Base-by-base conservation (phyloP, 2,113 vertebrate species). In the Castor canadensis region DNA sequence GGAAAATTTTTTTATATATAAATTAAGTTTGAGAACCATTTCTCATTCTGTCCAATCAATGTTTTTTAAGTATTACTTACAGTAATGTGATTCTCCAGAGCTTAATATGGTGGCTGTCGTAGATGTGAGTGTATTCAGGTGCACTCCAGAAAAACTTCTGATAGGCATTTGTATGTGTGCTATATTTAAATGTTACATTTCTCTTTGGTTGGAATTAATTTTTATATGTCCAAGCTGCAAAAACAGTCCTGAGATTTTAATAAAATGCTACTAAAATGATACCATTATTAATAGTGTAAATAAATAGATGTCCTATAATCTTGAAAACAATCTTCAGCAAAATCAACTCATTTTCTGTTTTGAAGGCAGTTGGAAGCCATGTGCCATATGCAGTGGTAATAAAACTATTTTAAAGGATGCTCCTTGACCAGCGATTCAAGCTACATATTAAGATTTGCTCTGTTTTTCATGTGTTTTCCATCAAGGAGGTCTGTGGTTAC, bases 401-500 rank as follows among this genome's bases (percentile, higher is more conserved):
- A 98, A 99, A 99, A 99, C 99, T 97, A 98, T 98, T 99, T 98
- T 98, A 98, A 98, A 98, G 98, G 99, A 99, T 98, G 99, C 98
- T 99, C 98, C 98, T 98, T 98, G 98, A 98, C 98, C 97, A 96
- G 98, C 98, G 96, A 97, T 98, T 98, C 91, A 96, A 98, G 98
- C 99, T 98, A 79, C 98, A 95, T 97, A 98, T 98, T 99, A 98
- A 98, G 98, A 98, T 99, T 98, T 98, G 97, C 98, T 98, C 98
- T 97, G 98, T 98, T 98, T 97, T 99, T 99, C 99, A 99, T 99
- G 99, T 99, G 99, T 99, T 99, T 99, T 99, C 99, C 99, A 99
- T 99, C 99, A 99, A 98, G 98, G 98, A 98, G 99, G 99, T 99
- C 99, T 99, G 99, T 99, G 99, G 99, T 99, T 99, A 99, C 99